Evolutionary conservation across 2,888 invertebrate species (phyloP).

Genomic region (Eremobia ochroleuca): DNA sequence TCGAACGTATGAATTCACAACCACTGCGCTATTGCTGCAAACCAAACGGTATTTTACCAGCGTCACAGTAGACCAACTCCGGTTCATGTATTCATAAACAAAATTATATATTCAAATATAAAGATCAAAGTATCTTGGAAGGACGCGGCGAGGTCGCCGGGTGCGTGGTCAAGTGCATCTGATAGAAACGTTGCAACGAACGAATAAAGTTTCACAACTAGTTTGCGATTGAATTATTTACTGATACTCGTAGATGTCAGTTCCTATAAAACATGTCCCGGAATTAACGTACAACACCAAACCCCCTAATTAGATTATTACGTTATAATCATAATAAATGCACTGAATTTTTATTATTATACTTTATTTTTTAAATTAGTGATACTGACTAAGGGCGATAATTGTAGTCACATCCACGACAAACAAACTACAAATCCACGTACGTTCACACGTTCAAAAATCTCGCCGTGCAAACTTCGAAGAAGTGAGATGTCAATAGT

Average conservation of each 20-base stretch:
- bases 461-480: too few relatives aligned
- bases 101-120: conserved; percentile 54
- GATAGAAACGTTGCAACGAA: conserved; percentile 25
- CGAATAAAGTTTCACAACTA: conserved; percentile 55
- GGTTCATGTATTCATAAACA: conserved; percentile 32
- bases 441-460: too few relatives aligned
- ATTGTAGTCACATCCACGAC: too few relatives aligned
- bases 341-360: too few relatives aligned
- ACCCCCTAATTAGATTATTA: too few relatives aligned
- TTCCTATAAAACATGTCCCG: too few relatives aligned
- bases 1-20: background rate
- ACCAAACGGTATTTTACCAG: background rate
- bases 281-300: too few relatives aligned
- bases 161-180: conserved; percentile 54
- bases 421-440: too few relatives aligned
- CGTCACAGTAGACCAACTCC: conserved; percentile 7
- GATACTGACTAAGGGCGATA: too few relatives aligned
- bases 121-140: conserved; percentile 60
- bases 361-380: too few relatives aligned
- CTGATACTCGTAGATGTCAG: background rate
- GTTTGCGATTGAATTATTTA: conserved; percentile 12
- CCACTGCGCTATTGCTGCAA: background rate
- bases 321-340: too few relatives aligned
- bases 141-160: conserved; percentile 53
- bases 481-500: background rate